Evolutionary conservation across 1,140 invertebrate species (phyloP).

Genomic region (Copidosoma floridanum): DNA sequence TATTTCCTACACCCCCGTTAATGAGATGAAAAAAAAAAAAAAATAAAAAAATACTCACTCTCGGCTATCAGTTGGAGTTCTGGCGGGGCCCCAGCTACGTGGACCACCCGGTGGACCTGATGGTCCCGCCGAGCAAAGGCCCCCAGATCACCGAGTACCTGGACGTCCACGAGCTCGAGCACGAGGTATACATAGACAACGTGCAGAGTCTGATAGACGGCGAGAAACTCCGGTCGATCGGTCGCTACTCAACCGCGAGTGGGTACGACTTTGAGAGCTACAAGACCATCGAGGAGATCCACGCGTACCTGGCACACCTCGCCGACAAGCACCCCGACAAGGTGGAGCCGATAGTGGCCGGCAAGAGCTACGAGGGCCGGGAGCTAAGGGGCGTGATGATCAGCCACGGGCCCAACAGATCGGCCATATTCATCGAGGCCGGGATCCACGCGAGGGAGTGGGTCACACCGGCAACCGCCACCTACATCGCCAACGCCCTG

Average conservation of each 20-base stretch:
- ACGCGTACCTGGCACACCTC: conserved; percentile 52
- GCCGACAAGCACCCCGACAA: conserved; percentile 50
- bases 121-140: conserved; percentile 33
- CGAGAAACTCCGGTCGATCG: conserved; percentile 16
- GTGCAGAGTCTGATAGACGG: conserved; percentile 30
- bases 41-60: no score
- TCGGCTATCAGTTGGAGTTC: no score
- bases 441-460: conserved; percentile 74
- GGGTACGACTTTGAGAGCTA: conserved; percentile 51
- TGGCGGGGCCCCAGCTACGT: conserved; percentile 29
- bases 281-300: conserved; percentile 53
- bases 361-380: conserved; percentile 60
- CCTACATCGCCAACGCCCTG: conserved; percentile 66
- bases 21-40: no score
- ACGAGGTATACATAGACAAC: conserved; percentile 27
- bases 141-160: conserved; percentile 30
- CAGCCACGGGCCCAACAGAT: conserved; percentile 49
- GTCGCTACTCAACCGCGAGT: background rate
- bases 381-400: conserved; percentile 63
- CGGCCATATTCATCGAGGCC: conserved; percentile 57
- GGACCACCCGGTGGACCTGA: conserved; percentile 31
- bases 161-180: conserved; percentile 6
- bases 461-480: conserved; percentile 69
- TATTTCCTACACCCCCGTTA: no score
- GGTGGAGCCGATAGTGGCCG: conserved; percentile 57